Base-by-base conservation (phyloP, 2,888 invertebrate genomes). In the Lordiphosa fenestrarum region DNA sequence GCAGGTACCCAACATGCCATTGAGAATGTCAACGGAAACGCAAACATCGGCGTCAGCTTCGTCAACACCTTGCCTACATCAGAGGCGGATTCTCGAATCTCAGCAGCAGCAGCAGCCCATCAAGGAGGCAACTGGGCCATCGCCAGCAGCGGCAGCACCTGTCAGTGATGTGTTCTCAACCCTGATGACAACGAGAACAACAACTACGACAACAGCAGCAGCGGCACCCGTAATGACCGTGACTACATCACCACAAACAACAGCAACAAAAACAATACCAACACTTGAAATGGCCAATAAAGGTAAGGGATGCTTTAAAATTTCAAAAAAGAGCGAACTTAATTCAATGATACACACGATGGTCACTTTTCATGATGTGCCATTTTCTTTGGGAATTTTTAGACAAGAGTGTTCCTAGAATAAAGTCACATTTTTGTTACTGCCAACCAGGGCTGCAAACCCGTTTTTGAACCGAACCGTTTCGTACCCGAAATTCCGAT, bases 1-100 rank as follows among this genome's bases (percentile, higher is more conserved):
- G 38, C 84, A 89, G 89, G 88, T 89, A 87, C 89, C 89, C 86
- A 89, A 89, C 74, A 84, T 86, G 82, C 86, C 84, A 75, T 73
- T 89, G 72, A 87, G 87, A 66, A 42, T 62, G 48, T 35, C 69
- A 56, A 21, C 53, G 5, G 58, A 50, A 38, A 39, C 52, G 37
- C 38, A 54, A 35, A 23, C 36, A 41, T 60, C 60, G 15, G 37
- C 50, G 30, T 41, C 41, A 13, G 44, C 47, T n/a, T 50, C 60
- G 33, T 10, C 58, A 30, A 35, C 53, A 37, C 55, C 82, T 59
- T 89, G 89, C 71, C 69, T 86, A 69, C 89, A 89, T 86, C 88
- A 88, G 69, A 80, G 86, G 66, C 85, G 88, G 69, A 82, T 86
- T 73, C 76, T 85, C 39, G 88, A 87, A 70, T 75, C 86, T 66